Evolutionary conservation across 2,113 vertebrate genomes (phyloP).

Genomic region (Regulus satrapa): DNA sequence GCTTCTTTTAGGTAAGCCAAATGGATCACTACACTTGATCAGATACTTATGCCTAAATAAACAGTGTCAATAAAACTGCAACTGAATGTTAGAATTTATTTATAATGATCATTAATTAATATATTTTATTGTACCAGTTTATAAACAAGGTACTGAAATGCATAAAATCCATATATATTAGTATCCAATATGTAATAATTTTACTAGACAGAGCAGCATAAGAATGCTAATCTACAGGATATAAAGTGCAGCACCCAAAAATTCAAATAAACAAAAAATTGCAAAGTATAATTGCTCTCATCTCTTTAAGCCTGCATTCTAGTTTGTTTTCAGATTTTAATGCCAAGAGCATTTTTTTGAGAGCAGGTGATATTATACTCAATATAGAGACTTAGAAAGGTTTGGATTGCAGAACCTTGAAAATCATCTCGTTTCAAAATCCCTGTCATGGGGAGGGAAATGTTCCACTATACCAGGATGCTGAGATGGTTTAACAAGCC

Average conservation of each 20-base stretch:
- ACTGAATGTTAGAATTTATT: neutral
- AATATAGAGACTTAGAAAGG: neutral
- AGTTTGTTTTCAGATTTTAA: neutral
- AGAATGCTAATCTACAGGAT: neutral
- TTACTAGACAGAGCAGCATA: neutral
- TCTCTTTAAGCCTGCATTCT: neutral
- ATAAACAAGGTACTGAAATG: neutral
- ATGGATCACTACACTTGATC: neutral
- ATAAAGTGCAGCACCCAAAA: neutral
- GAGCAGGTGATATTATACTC: neutral
- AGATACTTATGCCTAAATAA: neutral
- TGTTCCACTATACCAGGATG: neutral
- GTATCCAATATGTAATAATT: neutral
- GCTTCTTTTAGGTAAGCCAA: neutral
- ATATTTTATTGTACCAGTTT: neutral
- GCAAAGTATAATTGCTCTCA: neutral
- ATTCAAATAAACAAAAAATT: neutral
- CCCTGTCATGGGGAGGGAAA: neutral
- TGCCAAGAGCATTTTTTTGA: conserved; percentile 1
- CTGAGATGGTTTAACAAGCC: neutral
- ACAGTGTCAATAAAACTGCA: neutral
- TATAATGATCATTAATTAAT: neutral
- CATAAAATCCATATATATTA: neutral
- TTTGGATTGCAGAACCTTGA: neutral
- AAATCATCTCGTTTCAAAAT: neutral